Percentiles rank a stretch among this genome's conserved stretches.
phyloP scores from a whole-genome alignment of 92 coral and sea anemone species.

The Scolanthus callimorphus region DNA sequence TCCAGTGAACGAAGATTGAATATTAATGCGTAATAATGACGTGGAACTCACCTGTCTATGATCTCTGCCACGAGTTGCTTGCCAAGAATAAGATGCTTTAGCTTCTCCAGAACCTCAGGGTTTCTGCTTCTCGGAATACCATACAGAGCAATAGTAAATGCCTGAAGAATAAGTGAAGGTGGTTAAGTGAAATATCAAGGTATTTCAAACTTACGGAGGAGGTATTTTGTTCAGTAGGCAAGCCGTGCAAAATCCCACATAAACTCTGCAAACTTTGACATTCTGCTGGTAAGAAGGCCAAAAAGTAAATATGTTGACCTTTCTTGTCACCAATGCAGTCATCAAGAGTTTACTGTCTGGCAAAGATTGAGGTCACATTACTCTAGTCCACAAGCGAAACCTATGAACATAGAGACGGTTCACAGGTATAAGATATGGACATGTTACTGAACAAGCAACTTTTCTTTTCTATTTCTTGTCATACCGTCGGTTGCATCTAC shows the following conservation, averaged over 20 bases:
- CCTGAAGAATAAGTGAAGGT: constrained; percentile 58
- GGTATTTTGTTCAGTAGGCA: too few species aligned
- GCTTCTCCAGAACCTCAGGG: constrained; percentile 70
- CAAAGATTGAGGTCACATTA: constrained; percentile 8
- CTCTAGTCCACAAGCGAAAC: constrained; percentile 12
- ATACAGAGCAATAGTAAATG: constrained; percentile 61
- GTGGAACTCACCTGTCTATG: constrained; percentile 46
- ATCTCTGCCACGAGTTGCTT: constrained; percentile 77
- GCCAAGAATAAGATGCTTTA: constrained; percentile 64
- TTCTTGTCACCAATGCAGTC: constrained; percentile 10
- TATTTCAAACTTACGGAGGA: too few species aligned
- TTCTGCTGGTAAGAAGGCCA: too few species aligned
- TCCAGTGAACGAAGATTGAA: too few species aligned
- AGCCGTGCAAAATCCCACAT: too few species aligned
- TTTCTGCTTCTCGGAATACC: constrained; percentile 88
- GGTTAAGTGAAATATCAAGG: too few species aligned
- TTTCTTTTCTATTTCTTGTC: too few species aligned
- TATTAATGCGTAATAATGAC: background rate
- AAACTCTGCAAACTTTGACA: too few species aligned
- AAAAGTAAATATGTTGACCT: constrained; percentile 1
- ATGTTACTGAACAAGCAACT: too few species aligned
- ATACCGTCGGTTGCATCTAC: too few species aligned
- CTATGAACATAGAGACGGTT: background rate
- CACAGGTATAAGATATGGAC: background rate
- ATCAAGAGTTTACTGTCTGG: background rate